Conservation (phyloP, 2,888 invertebrate genomes). For the Eledone cirrhosa region DNA sequence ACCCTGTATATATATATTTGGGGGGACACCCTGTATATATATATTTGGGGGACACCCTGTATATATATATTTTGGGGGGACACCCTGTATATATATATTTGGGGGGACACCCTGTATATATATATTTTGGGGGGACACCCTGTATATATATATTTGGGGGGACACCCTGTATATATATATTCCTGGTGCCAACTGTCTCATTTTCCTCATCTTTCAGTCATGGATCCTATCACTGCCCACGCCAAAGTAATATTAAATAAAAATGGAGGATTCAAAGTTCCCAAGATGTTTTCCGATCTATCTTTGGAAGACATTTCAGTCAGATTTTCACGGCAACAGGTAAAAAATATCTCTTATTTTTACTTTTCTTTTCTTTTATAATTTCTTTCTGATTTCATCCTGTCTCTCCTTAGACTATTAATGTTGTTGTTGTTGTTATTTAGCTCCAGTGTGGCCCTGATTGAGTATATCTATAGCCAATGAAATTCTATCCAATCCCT, state of each 20-base stretch:
- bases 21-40: no score
- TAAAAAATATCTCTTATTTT: constrained; percentile 38
- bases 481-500: no score
- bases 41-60: no score
- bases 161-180: no score
- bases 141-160: no score
- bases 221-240: constrained; percentile 81
- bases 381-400: not conserved
- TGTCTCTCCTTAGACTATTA: not conserved
- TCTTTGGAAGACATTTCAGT: constrained; percentile 75
- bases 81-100: no score
- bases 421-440: not conserved
- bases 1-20: no score
- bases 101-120: no score
- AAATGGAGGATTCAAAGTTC: constrained; percentile 68
- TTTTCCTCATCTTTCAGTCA: constrained; percentile 75
- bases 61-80: no score
- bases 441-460: not conserved
- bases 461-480: no score
- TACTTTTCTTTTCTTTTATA: not conserved
- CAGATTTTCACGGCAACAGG: constrained; percentile 76
- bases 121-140: no score
- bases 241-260: constrained; percentile 80
- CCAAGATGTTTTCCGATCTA: constrained; percentile 64
- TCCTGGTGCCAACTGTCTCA: no score